Conservation (phyloP, 1,140 invertebrate genomes). For the Euura lappo region DNA sequence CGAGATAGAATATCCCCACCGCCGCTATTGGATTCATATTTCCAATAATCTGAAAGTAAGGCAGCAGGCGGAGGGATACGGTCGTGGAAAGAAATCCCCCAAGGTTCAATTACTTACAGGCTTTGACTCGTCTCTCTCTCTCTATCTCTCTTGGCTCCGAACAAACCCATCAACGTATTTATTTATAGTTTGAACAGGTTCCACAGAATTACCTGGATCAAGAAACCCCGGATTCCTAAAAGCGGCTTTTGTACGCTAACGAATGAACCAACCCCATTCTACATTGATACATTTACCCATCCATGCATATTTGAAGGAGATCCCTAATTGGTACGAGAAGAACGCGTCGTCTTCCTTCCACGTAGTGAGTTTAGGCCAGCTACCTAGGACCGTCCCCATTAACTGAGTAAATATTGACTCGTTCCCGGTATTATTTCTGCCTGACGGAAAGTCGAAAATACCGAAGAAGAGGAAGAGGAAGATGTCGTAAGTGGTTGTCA, state of each 20-base stretch:
- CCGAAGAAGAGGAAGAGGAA: neutral
- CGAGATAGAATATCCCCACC: conserved; percentile 1
- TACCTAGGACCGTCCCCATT: conserved; percentile 27
- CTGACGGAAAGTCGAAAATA: conserved; percentile 20
- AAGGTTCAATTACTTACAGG: conserved; percentile 7
- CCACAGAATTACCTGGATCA: too few species aligned
- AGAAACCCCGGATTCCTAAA: too few species aligned
- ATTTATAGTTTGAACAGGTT: too few species aligned
- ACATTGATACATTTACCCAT: too few species aligned
- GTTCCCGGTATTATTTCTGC: conserved; percentile 32
- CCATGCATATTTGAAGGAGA: too few species aligned
- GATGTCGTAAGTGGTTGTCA: conserved; percentile 3
- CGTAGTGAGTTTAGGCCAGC: conserved; percentile 17
- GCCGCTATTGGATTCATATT: conserved; percentile 7
- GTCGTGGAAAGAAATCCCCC: neutral
- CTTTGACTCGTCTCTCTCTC: neutral
- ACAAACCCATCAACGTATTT: neutral
- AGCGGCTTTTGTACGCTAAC: too few species aligned
- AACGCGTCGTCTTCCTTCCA: too few species aligned
- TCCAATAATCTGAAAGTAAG: neutral
- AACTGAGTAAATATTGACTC: conserved; percentile 38
- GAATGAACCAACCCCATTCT: too few species aligned
- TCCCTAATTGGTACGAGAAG: too few species aligned
- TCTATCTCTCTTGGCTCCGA: neutral
- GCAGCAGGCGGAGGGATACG: neutral